Base-by-base conservation (phyloP, 2,888 invertebrate species). In the Malachius bipustulatus region DNA sequence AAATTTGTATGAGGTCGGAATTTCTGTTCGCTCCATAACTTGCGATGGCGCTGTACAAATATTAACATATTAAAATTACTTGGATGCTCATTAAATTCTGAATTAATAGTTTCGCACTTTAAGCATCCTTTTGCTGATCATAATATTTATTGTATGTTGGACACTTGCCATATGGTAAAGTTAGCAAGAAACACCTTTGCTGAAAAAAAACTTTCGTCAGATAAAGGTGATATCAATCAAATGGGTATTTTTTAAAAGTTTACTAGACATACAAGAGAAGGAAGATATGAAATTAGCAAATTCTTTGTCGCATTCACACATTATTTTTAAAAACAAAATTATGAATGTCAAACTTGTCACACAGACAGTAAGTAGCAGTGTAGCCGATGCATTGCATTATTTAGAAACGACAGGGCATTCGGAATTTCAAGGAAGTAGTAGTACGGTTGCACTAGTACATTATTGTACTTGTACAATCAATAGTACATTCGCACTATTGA, bases 301-400 rank as follows among this genome's bases (percentile, higher is more conserved):
- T 39, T 41, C 42, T 2, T 27, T 46, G 11, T 26, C 34, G 8
- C 35, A 37, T n/a, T 26, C 27, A 10, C 47, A 47, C 38, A 30
- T 47, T 2, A 35, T 42, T 31, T 48, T 37, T 35, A 39, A 42
- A 36, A 44, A 47, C 34, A 44, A 44, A 38, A 40, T 44, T 13
- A 45, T 48, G 44, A 47, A 44, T 36, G 45, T 47, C 4, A 34
- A 36, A n/a, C 30, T 49, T n/a, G 49, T 46, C 26, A 39, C 43
- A 2, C 36, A 47, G 30, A 32, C 36, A n/a, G n/a, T 47, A 2
- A 47, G 47, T 28, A 33, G 36, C 32, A 24, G 38, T 19, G 45
- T 47, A 4, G 44, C 45, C 10, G 39, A 44, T 40, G 43, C 43
- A 9, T 8, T 35, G 12, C 30, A 35, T 9, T 35, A 11, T 30